Evolutionary conservation across 2,888 invertebrate species (phyloP).

Genomic region (Chalcis sispes): DNA sequence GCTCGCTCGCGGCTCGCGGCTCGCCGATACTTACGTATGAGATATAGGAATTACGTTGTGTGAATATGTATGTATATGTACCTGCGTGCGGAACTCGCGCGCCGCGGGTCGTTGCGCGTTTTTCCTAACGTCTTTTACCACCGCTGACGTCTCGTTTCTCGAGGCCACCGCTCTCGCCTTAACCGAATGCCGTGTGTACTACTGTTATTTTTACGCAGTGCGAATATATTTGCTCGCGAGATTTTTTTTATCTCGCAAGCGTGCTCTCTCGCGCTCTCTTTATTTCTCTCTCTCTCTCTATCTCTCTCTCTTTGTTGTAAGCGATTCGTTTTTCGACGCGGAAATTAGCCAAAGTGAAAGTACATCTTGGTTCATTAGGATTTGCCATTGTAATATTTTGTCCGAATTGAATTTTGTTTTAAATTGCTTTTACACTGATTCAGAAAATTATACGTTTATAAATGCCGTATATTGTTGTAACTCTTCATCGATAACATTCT

Average conservation of each 20-base stretch:
- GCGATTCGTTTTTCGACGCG: not conserved
- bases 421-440: too few species aligned
- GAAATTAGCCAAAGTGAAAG: not conserved
- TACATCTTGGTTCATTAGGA: not conserved
- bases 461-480: too few species aligned
- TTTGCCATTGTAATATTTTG: too few species aligned
- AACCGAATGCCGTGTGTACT: too few species aligned
- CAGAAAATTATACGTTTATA: too few species aligned
- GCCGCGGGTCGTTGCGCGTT: constrained; percentile 4
- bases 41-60: constrained; percentile 24
- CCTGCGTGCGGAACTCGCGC: constrained; percentile 38
- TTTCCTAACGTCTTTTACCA: not conserved
- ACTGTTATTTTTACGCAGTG: too few species aligned
- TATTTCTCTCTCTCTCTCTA: not conserved
- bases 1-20: constrained; percentile 23
- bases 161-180: too few species aligned
- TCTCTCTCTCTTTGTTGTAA: not conserved
- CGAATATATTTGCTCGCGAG: not conserved
- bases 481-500: too few species aligned
- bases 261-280: not conserved
- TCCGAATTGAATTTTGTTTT: too few species aligned
- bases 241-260: not conserved
- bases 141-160: too few species aligned
- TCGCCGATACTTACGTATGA: too few species aligned
- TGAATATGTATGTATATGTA: not conserved